These are phyloP conservation scores for Saccostrea echinata DNA, from an alignment of 1,140 invertebrate species.

Conservation along the genomic window DNA sequence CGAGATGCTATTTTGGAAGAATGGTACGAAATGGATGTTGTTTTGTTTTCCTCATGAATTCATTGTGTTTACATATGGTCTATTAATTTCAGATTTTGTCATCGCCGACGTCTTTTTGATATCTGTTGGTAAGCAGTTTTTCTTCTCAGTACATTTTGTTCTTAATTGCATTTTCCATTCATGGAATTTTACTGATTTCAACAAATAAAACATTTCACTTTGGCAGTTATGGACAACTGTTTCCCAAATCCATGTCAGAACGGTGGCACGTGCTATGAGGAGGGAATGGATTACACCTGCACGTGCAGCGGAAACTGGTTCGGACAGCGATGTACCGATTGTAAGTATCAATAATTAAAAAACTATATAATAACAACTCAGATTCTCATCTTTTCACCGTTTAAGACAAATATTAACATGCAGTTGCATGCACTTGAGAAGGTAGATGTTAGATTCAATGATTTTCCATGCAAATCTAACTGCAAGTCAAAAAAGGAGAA, in stretches of 20 bases:
- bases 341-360: slow-evolving; percentile 19
- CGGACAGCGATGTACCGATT: slow-evolving; percentile 30
- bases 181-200: not conserved
- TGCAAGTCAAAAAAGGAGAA: too few relatives aligned
- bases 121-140: slow-evolving; percentile 21
- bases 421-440: too few relatives aligned
- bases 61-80: too few relatives aligned
- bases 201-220: not conserved
- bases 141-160: not conserved
- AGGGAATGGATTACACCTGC: slow-evolving; percentile 44
- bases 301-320: slow-evolving; percentile 40
- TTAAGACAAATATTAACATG: too few relatives aligned
- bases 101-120: slow-evolving; percentile 39
- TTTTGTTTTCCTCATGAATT: too few relatives aligned
- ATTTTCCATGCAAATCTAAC: too few relatives aligned
- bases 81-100: slow-evolving; percentile 8
- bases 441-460: too few relatives aligned
- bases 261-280: slow-evolving; percentile 36
- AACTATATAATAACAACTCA: too few relatives aligned
- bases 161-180: not conserved
- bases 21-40: too few relatives aligned
- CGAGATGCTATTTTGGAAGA: too few relatives aligned
- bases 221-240: slow-evolving; percentile 42
- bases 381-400: too few relatives aligned
- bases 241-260: slow-evolving; percentile 29